A percentile compares a stretch with the other conserved stretches of the same genome.
Conservation (phyloP, 2,113 vertebrate species). For the Petrocephalus zakoni region DNA sequence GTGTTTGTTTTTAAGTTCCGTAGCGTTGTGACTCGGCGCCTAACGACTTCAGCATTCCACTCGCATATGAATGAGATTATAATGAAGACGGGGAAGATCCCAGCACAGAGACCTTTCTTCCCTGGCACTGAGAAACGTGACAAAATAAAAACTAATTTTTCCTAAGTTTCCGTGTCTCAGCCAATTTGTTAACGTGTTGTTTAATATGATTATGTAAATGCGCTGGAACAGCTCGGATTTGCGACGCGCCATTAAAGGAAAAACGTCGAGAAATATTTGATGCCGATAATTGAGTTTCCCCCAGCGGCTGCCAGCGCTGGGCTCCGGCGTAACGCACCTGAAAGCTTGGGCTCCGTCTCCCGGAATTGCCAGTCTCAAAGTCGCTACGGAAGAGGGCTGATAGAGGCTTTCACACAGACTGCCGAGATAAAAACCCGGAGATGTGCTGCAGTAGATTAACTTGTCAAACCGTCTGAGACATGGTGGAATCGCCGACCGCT, state of each 20-base stretch:
- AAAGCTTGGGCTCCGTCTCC: neutral
- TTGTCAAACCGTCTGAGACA: neutral
- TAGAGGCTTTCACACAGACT: neutral
- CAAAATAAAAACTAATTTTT: neutral
- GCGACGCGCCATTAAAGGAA: neutral
- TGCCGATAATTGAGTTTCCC: neutral
- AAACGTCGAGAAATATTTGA: neutral
- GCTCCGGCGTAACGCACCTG: neutral
- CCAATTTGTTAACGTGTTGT: neutral
- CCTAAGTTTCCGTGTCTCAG: neutral
- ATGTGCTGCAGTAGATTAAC: neutral
- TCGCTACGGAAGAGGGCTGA: neutral
- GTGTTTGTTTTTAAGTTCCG: neutral
- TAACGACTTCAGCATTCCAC: neutral
- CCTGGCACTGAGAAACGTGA: neutral
- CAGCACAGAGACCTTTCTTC: neutral
- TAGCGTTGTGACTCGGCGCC: neutral
- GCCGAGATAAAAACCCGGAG: neutral
- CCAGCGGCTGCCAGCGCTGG: neutral
- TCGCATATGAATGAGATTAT: neutral
- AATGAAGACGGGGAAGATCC: neutral
- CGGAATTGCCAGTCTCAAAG: neutral
- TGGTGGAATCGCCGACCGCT: neutral
- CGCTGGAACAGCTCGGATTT: neutral
- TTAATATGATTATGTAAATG: constrained; percentile 3